phyloP scores from a whole-genome alignment of 1,140 invertebrate genomes.

The Triops cancriformis region DNA sequence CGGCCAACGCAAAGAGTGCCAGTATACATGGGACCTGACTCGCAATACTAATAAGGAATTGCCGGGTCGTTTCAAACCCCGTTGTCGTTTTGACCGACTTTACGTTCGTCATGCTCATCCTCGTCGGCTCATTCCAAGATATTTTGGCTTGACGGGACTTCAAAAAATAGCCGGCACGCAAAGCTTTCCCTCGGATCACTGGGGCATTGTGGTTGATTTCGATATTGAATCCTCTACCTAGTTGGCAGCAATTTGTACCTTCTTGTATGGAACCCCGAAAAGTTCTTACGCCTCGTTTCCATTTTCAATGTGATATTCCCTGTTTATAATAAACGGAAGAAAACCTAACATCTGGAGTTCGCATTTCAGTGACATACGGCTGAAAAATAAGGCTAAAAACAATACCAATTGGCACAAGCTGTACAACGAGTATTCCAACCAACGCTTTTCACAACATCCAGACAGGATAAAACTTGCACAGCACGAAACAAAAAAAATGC shows the following conservation, averaged over 20 bases:
- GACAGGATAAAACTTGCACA: neutral
- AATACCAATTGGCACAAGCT: neutral
- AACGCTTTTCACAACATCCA: neutral
- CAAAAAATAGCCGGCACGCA: conserved; percentile 45
- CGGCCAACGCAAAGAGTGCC: conserved; percentile 45
- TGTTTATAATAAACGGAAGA: neutral
- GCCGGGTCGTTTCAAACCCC: conserved; percentile 39
- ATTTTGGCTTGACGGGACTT: conserved; percentile 52
- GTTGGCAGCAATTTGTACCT: neutral
- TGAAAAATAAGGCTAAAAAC: neutral
- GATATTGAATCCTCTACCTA: conserved; percentile 31
- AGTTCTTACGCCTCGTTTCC: neutral
- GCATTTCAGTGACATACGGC: neutral
- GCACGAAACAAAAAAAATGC: neutral
- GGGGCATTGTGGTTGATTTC: conserved; percentile 47
- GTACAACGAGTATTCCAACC: conserved; percentile 4
- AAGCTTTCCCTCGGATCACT: conserved; percentile 53
- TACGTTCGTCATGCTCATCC: conserved; percentile 40
- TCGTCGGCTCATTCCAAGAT: conserved; percentile 36
- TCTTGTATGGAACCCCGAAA: neutral
- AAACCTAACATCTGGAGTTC: neutral
- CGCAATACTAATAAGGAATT: conserved; percentile 45
- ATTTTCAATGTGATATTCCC: neutral
- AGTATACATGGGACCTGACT: conserved; percentile 51
- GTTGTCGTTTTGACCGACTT: conserved; percentile 50